These are phyloP conservation scores for Distichodus sexfasciatus DNA, from an alignment of 2,797 vertebrate genomes.

Conservation along the genomic window DNA sequence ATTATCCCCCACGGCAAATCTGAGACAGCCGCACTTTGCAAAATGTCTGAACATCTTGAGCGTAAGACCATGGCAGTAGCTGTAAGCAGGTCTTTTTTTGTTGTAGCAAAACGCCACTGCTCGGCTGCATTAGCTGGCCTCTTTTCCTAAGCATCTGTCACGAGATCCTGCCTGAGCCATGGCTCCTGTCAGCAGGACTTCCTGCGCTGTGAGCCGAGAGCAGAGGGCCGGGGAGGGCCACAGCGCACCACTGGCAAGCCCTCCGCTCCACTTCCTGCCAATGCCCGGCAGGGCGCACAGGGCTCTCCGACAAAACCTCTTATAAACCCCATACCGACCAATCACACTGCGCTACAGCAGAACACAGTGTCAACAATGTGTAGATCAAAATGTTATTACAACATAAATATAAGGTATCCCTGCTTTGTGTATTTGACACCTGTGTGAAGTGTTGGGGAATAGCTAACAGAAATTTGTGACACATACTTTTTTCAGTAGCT, in stretches of 20 bases:
- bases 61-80: not conserved
- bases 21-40: not conserved
- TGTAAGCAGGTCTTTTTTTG: slow-evolving; percentile 20
- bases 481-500: no score
- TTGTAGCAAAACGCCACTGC: slow-evolving; percentile 30
- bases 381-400: not conserved
- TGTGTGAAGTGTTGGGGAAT: no score
- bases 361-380: not conserved
- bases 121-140: slow-evolving; percentile 43
- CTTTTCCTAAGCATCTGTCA: slow-evolving; percentile 53
- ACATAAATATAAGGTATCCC: no score
- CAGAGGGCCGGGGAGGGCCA: slow-evolving; percentile 54
- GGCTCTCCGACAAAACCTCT: slow-evolving; percentile 20
- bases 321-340: slow-evolving; percentile 18
- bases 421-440: no score
- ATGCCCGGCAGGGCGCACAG: slow-evolving; percentile 38
- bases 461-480: no score
- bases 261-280: slow-evolving; percentile 48
- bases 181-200: slow-evolving; percentile 55
- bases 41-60: no score
- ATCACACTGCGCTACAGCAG: not conserved
- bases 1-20: not conserved
- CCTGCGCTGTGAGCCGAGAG: slow-evolving; percentile 51
- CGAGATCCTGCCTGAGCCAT: slow-evolving; percentile 52
- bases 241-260: slow-evolving; percentile 44